phyloP scores from a whole-genome alignment of 2,113 vertebrate species.

The Poeciliopsis prolifica region DNA sequence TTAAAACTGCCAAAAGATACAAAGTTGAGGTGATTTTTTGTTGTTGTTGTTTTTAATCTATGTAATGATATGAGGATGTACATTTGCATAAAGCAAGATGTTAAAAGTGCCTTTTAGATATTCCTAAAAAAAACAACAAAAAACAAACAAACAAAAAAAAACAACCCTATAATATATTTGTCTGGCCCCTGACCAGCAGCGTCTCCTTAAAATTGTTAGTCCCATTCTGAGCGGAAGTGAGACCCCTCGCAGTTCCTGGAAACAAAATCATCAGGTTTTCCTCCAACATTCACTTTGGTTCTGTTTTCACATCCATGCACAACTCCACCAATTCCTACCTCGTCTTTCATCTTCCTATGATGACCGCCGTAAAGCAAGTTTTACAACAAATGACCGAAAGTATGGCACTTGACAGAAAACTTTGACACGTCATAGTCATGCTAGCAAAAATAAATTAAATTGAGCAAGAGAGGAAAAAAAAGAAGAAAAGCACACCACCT shows the following conservation, averaged over 20 bases:
- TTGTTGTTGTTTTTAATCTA: constrained; percentile 17
- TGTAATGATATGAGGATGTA: constrained; percentile 53
- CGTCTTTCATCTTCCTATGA: constrained; percentile 39
- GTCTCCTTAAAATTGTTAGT: constrained; percentile 3
- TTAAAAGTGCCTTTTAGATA: constrained; percentile 64
- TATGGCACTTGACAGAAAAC: constrained; percentile 82
- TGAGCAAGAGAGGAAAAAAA: not conserved
- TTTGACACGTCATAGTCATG: constrained; percentile 79
- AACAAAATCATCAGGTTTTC: constrained; percentile 33
- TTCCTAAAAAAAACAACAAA: constrained; percentile 39
- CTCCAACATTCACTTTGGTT: constrained; percentile 76
- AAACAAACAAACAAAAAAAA: not conserved
- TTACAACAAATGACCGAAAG: constrained; percentile 74
- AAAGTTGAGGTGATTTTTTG: constrained; percentile 58
- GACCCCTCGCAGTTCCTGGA: constrained; percentile 24
- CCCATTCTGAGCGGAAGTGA: constrained; percentile 23
- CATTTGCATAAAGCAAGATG: constrained; percentile 62
- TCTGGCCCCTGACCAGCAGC: constrained; percentile 25
- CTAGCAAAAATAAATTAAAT: constrained; percentile 84
- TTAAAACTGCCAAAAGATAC: constrained; percentile 59
- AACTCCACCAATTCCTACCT: constrained; percentile 47
- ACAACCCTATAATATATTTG: constrained; percentile 25
- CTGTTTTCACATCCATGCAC: constrained; percentile 65
- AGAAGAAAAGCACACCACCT: constrained; percentile 48
- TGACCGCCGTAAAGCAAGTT: constrained; percentile 66